Evolutionary conservation across 2,113 vertebrate genomes (phyloP).

Genomic region (Percopsis transmontana): DNA sequence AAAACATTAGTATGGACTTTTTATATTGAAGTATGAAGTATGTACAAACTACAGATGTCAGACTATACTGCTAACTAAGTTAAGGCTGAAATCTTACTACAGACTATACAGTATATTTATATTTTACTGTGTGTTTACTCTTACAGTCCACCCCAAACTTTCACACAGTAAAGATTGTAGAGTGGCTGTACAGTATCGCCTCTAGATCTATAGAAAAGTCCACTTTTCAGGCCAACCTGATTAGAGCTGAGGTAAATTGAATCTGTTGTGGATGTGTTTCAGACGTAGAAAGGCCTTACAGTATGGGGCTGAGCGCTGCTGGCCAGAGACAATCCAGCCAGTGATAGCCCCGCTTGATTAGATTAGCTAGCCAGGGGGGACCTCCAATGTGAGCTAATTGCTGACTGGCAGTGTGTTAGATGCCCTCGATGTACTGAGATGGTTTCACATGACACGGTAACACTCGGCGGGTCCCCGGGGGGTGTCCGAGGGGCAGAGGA

Average conservation of each 20-base stretch:
- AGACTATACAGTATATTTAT: no score
- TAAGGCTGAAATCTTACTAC: no score
- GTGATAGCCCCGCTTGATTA: constrained; percentile 60
- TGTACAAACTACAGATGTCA: no score
- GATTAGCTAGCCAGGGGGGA: constrained; percentile 62
- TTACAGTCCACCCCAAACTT: not conserved
- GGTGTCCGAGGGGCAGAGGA: not conserved
- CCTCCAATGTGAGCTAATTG: constrained; percentile 68
- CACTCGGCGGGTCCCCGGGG: constrained; percentile 41
- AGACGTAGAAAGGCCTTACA: not conserved
- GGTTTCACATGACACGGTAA: constrained; percentile 70
- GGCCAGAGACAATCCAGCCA: constrained; percentile 45
- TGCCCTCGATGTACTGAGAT: constrained; percentile 55
- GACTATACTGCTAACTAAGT: no score
- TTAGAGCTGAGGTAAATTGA: constrained; percentile 9
- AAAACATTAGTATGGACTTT: no score
- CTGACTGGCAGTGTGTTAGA: constrained; percentile 60
- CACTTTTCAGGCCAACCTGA: constrained; percentile 5
- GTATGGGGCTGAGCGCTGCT: constrained; percentile 26
- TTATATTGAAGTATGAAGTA: no score
- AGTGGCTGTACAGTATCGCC: not conserved
- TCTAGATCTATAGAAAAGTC: constrained; percentile 12
- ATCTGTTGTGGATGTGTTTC: constrained; percentile 31
- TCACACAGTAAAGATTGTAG: not conserved
- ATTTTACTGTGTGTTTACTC: no score